A percentile compares a stretch with the other conserved stretches of the same genome.
Conservation (phyloP, 2,113 vertebrate species). For the Procavia capensis region DNA sequence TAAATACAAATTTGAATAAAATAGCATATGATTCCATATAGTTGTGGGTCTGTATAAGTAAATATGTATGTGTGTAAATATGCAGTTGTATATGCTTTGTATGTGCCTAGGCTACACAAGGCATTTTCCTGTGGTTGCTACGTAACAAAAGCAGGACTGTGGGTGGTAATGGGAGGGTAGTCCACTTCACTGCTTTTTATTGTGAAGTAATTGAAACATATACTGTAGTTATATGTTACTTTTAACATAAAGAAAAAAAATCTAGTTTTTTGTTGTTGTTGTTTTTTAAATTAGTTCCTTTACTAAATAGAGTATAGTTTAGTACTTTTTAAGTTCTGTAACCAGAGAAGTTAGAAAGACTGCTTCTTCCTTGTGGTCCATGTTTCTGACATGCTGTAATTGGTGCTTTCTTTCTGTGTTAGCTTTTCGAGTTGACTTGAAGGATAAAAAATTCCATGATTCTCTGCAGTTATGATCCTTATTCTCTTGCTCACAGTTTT, state of each 20-base stretch:
- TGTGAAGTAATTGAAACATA: conserved; percentile 32
- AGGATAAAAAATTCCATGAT: not conserved
- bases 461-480: not conserved
- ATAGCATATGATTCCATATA: not conserved
- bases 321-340: conserved; percentile 1
- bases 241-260: conserved; percentile 1
- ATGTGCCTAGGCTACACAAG: not conserved
- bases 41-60: not conserved
- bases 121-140: not conserved
- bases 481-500: not conserved
- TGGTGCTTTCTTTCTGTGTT: not conserved
- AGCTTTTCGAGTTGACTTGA: not conserved
- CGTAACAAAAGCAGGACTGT: not conserved
- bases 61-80: not conserved
- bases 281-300: not conserved
- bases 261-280: not conserved
- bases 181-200: not conserved
- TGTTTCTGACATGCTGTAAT: not conserved
- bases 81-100: not conserved
- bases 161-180: not conserved
- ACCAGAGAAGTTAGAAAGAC: not conserved
- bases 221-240: not conserved
- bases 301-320: not conserved
- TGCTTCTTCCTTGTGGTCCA: not conserved
- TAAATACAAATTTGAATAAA: not conserved